These are phyloP conservation scores for Montipora cactus DNA, from an alignment of 64 coral and sea anemone species.

Conservation along the genomic window DNA sequence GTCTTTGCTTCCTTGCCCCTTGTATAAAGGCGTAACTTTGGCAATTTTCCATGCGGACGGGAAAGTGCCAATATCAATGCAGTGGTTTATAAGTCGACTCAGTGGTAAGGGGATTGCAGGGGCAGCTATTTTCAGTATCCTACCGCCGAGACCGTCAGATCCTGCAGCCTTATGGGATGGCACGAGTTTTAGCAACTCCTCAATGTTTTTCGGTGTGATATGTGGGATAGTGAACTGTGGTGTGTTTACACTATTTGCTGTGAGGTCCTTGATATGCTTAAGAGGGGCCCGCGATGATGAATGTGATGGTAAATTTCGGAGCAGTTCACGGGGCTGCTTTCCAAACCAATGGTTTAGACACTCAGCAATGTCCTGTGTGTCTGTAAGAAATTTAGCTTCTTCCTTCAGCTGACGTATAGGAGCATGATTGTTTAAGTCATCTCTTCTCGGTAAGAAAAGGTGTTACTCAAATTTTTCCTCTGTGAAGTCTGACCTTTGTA, in stretches of 20 bases:
- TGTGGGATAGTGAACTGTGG: slow-evolving; percentile 31
- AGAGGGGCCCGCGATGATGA: neutral
- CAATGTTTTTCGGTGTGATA: neutral
- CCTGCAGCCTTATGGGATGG: slow-evolving; percentile 43
- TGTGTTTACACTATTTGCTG: neutral
- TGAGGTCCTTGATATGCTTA: neutral
- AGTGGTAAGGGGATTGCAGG: slow-evolving; percentile 9
- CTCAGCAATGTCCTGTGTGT: slow-evolving; percentile 28
- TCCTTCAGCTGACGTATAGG: neutral
- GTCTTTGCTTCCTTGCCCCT: neutral
- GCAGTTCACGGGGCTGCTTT: neutral
- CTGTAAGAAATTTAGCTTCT: neutral
- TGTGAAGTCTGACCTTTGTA: neutral
- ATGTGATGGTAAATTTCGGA: neutral
- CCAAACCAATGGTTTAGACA: slow-evolving; percentile 4
- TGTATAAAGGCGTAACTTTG: slow-evolving; percentile 35
- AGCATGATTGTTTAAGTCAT: neutral
- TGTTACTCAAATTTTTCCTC: neutral
- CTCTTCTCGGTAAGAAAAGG: slow-evolving; percentile 14
- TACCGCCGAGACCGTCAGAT: slow-evolving; percentile 15
- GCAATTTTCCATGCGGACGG: slow-evolving; percentile 10
- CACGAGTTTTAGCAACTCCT: neutral
- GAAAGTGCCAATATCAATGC: slow-evolving; percentile 35
- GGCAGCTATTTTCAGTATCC: slow-evolving; percentile 35
- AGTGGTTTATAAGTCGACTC: slow-evolving; percentile 5